Percentiles rank a stretch among this genome's conserved stretches.
phyloP scores from a whole-genome alignment of 1,140 invertebrate genomes.

The Hylaeus volcanicus region DNA sequence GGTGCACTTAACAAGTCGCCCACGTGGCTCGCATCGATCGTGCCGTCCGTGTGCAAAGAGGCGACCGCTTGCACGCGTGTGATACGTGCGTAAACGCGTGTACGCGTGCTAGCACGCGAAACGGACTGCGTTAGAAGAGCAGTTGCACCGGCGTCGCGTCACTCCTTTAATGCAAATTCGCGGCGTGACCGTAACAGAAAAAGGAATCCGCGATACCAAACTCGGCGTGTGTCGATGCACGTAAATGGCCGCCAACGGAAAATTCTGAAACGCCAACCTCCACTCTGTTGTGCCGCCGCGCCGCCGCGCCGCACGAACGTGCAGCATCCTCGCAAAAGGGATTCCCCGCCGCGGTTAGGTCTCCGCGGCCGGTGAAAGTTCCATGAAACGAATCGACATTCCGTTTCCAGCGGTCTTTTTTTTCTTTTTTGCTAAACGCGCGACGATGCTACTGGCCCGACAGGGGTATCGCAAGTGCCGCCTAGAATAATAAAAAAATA shows the following conservation, averaged over 20 bases:
- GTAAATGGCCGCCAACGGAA: constrained; percentile 43
- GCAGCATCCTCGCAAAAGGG: constrained; percentile 26
- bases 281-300: neutral
- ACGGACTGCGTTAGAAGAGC: constrained; percentile 44
- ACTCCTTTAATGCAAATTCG: constrained; percentile 49
- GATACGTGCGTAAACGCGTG: neutral
- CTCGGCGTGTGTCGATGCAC: constrained; percentile 12
- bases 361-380: constrained; percentile 15
- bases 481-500: neutral
- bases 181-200: constrained; percentile 17
- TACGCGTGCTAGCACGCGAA: neutral
- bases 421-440: neutral
- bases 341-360: constrained; percentile 2
- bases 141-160: constrained; percentile 31
- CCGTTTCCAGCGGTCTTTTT: constrained; percentile 12
- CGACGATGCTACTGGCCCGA: neutral
- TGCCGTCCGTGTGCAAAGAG: neutral
- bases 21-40: constrained; percentile 58
- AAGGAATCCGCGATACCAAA: constrained; percentile 44
- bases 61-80: neutral
- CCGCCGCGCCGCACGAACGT: neutral
- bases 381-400: constrained; percentile 28
- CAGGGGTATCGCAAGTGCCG: neutral
- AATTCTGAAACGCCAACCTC: constrained; percentile 31
- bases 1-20: constrained; percentile 66